Percentiles rank a stretch among this genome's conserved stretches.
Conservation (phyloP, 2,888 invertebrate species). For the Helleia helle region DNA sequence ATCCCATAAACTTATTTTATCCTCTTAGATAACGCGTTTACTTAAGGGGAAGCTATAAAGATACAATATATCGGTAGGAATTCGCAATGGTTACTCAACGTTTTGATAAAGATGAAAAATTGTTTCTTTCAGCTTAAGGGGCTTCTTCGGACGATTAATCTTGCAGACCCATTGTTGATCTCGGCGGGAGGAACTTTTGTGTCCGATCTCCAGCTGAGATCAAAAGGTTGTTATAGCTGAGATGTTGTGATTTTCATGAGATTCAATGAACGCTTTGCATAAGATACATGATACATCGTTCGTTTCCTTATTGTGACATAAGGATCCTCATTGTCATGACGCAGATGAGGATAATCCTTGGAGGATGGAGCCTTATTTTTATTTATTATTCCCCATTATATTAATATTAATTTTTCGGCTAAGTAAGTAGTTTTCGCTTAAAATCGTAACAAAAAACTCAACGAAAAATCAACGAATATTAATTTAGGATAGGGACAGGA, state of each 20-base stretch:
- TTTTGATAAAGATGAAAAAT: slow-evolving; percentile 72
- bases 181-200: slow-evolving; percentile 53
- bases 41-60: slow-evolving; percentile 6
- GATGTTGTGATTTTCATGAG: slow-evolving; percentile 45
- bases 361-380: too few species aligned
- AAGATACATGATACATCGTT: neutral
- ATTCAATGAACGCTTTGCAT: slow-evolving; percentile 10
- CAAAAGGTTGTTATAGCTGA: slow-evolving; percentile 52
- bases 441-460: too few species aligned
- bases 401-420: too few species aligned
- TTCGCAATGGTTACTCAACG: slow-evolving; percentile 24
- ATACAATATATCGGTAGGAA: slow-evolving; percentile 3
- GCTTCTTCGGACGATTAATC: slow-evolving; percentile 67
- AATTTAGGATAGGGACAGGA: too few species aligned
- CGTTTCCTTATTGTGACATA: too few species aligned
- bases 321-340: too few species aligned
- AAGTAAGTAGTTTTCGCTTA: too few species aligned
- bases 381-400: too few species aligned
- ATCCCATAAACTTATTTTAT: neutral
- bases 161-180: slow-evolving; percentile 62
- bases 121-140: slow-evolving; percentile 54
- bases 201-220: slow-evolving; percentile 50
- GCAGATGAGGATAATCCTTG: too few species aligned
- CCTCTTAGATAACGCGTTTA: slow-evolving; percentile 5
- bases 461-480: too few species aligned